Evolutionary conservation across 2,797 vertebrate genomes (phyloP).

Genomic region (Intellagama lesueurii): DNA sequence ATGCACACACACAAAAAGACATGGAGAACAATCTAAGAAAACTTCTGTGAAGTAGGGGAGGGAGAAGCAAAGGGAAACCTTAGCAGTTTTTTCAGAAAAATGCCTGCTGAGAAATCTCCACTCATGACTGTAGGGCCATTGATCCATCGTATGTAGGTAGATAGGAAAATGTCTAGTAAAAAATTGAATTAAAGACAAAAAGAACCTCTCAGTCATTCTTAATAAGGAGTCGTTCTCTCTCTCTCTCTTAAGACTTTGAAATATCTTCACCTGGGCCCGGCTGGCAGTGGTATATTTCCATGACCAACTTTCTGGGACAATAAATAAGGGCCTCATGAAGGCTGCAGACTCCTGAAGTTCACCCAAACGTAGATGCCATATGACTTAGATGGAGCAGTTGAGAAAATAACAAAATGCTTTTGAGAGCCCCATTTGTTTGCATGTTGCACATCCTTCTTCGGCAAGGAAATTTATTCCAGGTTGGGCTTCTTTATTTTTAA

Average conservation of each 20-base stretch:
- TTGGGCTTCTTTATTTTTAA: neutral
- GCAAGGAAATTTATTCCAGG: constrained; percentile 6
- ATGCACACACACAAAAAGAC: neutral
- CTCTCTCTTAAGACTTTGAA: neutral
- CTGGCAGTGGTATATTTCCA: neutral
- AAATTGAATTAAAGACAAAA: neutral
- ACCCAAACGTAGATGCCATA: neutral
- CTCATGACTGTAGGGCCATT: neutral
- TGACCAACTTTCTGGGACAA: constrained; percentile 8
- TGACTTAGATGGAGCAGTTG: constrained; percentile 18
- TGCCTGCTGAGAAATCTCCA: too few relatives aligned
- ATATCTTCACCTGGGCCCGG: neutral
- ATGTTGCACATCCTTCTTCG: too few relatives aligned
- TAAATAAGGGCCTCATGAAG: constrained; percentile 23
- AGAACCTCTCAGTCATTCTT: neutral
- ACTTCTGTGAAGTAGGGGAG: neutral
- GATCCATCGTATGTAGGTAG: neutral
- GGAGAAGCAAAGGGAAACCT: neutral
- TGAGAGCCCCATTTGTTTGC: neutral
- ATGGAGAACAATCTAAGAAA: neutral
- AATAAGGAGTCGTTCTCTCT: neutral
- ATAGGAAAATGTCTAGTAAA: too few relatives aligned
- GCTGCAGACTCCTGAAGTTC: constrained; percentile 4
- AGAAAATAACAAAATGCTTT: neutral
- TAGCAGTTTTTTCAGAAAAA: neutral